Conservation (phyloP, 2,797 vertebrate genomes). For the Melopsittacus undulatus region DNA sequence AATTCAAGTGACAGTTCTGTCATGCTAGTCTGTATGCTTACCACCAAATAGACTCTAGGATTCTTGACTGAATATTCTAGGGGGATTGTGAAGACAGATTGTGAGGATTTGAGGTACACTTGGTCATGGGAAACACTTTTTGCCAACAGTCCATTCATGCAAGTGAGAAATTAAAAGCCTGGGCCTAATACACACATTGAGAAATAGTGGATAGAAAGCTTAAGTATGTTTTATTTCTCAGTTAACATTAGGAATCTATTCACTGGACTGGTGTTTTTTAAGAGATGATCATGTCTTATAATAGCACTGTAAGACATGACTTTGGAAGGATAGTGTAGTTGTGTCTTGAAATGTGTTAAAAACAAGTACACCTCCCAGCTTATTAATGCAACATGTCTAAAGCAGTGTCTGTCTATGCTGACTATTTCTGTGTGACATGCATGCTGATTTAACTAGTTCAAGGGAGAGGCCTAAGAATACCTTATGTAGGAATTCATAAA, state of each 20-base stretch:
- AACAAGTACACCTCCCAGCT: accelerated
- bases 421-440: not conserved
- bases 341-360: not conserved
- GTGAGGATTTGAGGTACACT: not conserved
- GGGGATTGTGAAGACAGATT: not conserved
- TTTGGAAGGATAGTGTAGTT: not conserved
- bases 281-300: not conserved
- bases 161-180: not conserved
- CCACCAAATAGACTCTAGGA: not conserved
- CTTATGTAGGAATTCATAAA: not conserved
- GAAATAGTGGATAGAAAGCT: not conserved
- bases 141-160: not conserved
- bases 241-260: not conserved
- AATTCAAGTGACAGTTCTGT: not conserved
- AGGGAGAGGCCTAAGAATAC: not conserved
- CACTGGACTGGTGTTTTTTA: not conserved
- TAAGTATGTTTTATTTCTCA: not conserved
- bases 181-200: not conserved
- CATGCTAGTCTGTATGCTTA: not conserved
- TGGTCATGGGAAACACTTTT: not conserved
- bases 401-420: not conserved
- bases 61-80: not conserved
- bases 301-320: not conserved
- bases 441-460: not conserved
- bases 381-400: not conserved